These are phyloP conservation scores for Cyclophora albipunctata DNA, from an alignment of 2,888 invertebrate species.

Conservation along the genomic window DNA sequence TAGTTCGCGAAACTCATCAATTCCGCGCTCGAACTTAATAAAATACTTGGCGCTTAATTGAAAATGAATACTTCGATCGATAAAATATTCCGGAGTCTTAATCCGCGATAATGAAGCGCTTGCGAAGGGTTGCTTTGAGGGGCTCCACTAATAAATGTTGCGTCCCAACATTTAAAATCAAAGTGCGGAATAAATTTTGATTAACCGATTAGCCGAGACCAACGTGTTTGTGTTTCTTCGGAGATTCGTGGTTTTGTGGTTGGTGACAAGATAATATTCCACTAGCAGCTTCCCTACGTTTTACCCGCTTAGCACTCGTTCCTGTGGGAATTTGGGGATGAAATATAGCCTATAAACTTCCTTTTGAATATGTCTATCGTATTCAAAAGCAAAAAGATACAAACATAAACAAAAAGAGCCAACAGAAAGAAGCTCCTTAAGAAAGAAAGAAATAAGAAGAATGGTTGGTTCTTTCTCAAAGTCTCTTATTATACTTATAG, in stretches of 20 bases:
- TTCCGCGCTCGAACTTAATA: conserved; percentile 73
- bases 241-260: conserved; percentile 38
- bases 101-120: conserved; percentile 73
- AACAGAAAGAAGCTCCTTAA: too few species aligned
- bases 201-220: conserved; percentile 69
- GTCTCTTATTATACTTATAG: too few species aligned
- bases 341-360: too few species aligned
- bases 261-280: conserved; percentile 11
- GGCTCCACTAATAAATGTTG: conserved; percentile 72
- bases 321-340: too few species aligned
- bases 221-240: conserved; percentile 66
- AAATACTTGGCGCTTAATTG: conserved; percentile 76
- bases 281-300: too few species aligned
- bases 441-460: too few species aligned
- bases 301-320: too few species aligned
- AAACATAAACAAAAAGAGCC: too few species aligned
- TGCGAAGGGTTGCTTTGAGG: conserved; percentile 68
- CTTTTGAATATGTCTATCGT: too few species aligned
- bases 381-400: too few species aligned
- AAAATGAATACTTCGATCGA: conserved; percentile 76
- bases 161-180: conserved; percentile 74
- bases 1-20: conserved; percentile 75
- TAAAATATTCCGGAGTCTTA: conserved; percentile 73
- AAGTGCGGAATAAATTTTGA: conserved; percentile 76
- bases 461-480: too few species aligned